Base-by-base conservation (phyloP, 2,888 invertebrate genomes). In the Nomada flava region DNA sequence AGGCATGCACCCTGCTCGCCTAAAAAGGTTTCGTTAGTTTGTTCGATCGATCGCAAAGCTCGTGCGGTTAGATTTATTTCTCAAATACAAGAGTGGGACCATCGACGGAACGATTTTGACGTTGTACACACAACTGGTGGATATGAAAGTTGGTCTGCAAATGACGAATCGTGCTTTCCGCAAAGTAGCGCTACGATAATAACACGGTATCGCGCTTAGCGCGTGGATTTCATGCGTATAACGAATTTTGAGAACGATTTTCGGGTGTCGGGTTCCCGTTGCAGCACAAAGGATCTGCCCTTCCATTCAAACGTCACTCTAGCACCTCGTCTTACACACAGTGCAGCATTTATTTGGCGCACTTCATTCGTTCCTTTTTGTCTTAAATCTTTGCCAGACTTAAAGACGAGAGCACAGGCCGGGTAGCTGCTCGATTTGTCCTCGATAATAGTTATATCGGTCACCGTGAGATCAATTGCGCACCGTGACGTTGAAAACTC, bases 271-370 rank as follows among this genome's bases (percentile, higher is more conserved):
- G 90, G 91, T 93, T 92, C 92, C 90, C 88, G 76, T 85, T 88
- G 84, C 86, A 85, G 86, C 76, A 91, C 89, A 91, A 91, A 91
- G 87, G 91, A 85, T 85, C 90, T 91, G 89, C 91, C 89, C 91
- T 90, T 91, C 92, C 91, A 93, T 93, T 93, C 92, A 93, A 92
- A 93, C 91, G 93, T 93, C 93, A 93, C 91, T 93, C 93, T 91
- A 90, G 92, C 93, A 93, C 93, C 93, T 93, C 91, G 91, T 90
- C 91, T 92, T 91, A 88, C 36, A 36, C 36, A 36, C 89, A 85
- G 84, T 83, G 76, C 73, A 88, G 90, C 91, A 85, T 86, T 89
- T 88, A 89, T 90, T 91, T 89, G 81, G 78, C 86, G 86, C 89
- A 82, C 89, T 89, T 88, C 86, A 76, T 87, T 88, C 89, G 80